Percentiles rank a stretch among this genome's conserved stretches.
Conservation (phyloP, 1,140 invertebrate species). For the Diachasma alloeum region DNA sequence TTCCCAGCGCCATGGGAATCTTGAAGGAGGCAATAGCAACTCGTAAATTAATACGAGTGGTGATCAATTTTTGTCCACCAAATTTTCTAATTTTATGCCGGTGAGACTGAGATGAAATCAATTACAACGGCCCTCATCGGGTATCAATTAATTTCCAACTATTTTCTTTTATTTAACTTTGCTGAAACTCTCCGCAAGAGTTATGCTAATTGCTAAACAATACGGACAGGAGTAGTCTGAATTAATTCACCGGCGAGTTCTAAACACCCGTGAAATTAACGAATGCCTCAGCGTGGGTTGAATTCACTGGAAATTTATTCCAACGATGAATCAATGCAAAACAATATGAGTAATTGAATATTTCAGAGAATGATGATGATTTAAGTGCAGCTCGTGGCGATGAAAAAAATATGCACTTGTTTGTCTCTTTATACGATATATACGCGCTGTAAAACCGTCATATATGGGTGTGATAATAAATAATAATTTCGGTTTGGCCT, state of each 20-base stretch:
- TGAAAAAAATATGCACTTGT: neutral
- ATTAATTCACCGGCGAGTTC: conserved; percentile 38
- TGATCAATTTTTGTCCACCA: no score
- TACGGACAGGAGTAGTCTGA: conserved; percentile 32
- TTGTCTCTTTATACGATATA: conserved; percentile 2
- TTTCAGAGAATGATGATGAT: conserved; percentile 42
- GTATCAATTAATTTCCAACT: neutral
- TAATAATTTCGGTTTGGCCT: conserved; percentile 16
- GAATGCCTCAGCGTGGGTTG: neutral
- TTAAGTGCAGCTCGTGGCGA: conserved; percentile 41
- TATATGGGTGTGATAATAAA: conserved; percentile 17
- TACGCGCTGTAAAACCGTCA: neutral
- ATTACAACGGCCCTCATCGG: neutral
- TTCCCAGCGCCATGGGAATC: no score
- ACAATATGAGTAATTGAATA: conserved; percentile 49
- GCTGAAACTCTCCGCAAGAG: conserved; percentile 10
- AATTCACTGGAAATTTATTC: conserved; percentile 14
- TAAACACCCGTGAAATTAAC: conserved; percentile 46
- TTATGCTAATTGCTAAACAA: conserved; percentile 38
- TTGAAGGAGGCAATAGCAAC: no score
- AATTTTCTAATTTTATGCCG: neutral
- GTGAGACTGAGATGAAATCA: neutral
- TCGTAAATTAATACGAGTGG: no score
- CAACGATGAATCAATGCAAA: conserved; percentile 40
- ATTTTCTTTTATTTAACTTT: neutral